A percentile compares a stretch with the other conserved stretches of the same genome.
Conservation (phyloP, 2,113 vertebrate species). For the Nerophis lumbriciformis region DNA sequence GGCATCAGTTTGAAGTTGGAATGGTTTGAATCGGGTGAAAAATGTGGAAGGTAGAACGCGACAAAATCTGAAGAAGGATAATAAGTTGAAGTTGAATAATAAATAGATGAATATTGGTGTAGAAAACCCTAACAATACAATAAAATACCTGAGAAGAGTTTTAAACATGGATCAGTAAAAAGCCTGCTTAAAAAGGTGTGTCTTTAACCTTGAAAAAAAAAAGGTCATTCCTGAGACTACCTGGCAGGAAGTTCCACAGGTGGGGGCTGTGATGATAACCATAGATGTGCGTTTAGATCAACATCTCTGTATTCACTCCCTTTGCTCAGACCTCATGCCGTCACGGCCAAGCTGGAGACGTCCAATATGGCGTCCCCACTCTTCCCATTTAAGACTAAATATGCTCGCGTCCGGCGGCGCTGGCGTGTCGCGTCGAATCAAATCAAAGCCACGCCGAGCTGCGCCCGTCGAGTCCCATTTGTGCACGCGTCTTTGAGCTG, state of each 20-base stretch:
- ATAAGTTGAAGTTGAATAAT: too few relatives aligned
- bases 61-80: too few relatives aligned
- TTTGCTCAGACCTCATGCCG: conserved; percentile 13
- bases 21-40: too few relatives aligned
- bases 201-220: conserved; percentile 5
- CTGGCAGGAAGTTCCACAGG: too few relatives aligned
- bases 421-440: conserved; percentile 33
- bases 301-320: conserved; percentile 5
- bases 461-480: conserved; percentile 25
- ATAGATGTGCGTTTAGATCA: conserved; percentile 7
- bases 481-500: conserved; percentile 4
- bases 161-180: background rate
- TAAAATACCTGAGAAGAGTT: too few relatives aligned
- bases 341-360: conserved; percentile 26
- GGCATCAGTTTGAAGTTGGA: too few relatives aligned
- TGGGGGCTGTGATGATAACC: too few relatives aligned
- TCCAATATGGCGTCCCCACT: conserved; percentile 32
- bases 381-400: conserved; percentile 25
- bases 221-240: background rate
- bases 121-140: too few relatives aligned
- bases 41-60: too few relatives aligned
- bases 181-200: background rate
- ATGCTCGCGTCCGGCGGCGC: conserved; percentile 35
- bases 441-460: conserved; percentile 24
- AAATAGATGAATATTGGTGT: too few relatives aligned